Conservation (phyloP, 2,113 vertebrate genomes). For the Equus przewalskii region DNA sequence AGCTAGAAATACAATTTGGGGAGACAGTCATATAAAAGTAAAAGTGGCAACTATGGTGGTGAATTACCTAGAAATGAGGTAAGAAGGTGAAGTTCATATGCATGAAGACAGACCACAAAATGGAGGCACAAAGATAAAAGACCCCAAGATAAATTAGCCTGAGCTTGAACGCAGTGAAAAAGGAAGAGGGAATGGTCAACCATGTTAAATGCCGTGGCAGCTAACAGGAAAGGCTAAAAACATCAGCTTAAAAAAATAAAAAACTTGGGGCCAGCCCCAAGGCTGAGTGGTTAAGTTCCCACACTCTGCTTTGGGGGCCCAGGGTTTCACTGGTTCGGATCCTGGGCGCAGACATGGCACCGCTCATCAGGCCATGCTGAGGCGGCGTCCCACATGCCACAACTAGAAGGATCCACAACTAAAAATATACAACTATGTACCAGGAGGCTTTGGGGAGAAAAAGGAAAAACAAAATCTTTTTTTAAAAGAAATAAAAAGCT, state of each 20-base stretch:
- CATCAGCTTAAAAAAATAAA: background rate
- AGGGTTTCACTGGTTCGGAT: no score
- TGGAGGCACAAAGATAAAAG: slow-evolving; percentile 11
- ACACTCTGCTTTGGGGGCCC: no score
- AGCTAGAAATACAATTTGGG: background rate
- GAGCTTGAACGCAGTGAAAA: background rate
- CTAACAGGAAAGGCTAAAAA: background rate
- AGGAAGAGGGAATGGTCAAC: background rate
- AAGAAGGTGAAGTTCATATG: background rate
- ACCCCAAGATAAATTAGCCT: background rate
- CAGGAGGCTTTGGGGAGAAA: no score
- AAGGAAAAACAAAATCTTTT: no score
- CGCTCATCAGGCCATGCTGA: no score
- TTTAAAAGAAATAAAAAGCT: background rate
- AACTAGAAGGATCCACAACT: no score
- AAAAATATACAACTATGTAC: no score
- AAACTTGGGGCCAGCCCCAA: no score
- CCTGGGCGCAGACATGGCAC: no score
- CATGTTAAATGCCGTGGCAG: background rate
- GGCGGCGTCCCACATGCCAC: no score
- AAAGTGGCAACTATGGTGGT: background rate
- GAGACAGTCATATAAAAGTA: background rate
- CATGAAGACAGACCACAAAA: background rate
- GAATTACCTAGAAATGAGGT: background rate
- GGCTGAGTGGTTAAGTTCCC: no score